phyloP scores from a whole-genome alignment of 2,113 vertebrate genomes.

The Candoia aspera region DNA sequence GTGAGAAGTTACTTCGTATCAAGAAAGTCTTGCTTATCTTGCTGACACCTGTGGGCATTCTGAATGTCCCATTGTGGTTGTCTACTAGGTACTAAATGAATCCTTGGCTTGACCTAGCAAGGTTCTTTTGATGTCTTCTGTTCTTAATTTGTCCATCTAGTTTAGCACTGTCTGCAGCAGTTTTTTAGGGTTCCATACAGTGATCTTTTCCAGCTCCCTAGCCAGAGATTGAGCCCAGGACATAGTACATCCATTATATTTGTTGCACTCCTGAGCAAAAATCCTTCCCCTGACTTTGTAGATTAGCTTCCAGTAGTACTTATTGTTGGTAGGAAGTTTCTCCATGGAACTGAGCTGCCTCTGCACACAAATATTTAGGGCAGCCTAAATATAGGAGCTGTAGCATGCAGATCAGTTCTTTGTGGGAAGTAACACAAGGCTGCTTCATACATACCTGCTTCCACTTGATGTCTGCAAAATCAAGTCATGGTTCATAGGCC shows the following conservation, averaged over 20 bases:
- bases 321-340: neutral
- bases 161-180: neutral
- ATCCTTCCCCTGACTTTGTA: neutral
- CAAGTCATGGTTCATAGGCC: neutral
- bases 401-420: neutral
- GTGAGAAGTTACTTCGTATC: neutral
- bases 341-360: neutral
- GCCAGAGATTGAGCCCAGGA: neutral
- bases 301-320: neutral
- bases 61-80: neutral
- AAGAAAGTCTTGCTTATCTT: neutral
- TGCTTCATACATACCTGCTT: neutral
- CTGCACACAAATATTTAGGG: neutral
- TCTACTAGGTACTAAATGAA: neutral
- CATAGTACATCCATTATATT: neutral
- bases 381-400: neutral
- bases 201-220: no score
- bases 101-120: neutral
- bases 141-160: neutral
- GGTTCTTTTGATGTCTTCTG: neutral
- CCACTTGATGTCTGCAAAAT: neutral
- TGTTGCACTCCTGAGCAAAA: neutral
- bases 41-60: neutral
- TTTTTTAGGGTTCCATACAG: neutral
- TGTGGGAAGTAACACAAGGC: neutral